Percentiles rank a stretch among this genome's conserved stretches.
phyloP scores from a whole-genome alignment of 1,140 invertebrate species.

The Limonius californicus region DNA sequence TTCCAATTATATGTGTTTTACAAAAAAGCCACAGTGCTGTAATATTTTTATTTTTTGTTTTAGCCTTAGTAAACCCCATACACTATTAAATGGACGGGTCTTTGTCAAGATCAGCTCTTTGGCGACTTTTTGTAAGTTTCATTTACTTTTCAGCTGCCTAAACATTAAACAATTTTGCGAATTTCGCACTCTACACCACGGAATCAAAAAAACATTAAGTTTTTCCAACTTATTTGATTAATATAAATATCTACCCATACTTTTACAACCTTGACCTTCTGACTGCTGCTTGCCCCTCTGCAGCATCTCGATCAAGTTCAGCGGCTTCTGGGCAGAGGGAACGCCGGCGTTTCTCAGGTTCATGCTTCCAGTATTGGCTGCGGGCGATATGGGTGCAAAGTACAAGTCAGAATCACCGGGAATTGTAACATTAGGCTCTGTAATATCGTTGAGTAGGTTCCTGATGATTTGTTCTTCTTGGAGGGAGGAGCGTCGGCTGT shows the following conservation, averaged over 20 bases:
- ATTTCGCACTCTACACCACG: background rate
- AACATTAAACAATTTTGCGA: background rate
- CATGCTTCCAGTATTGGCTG: conserved; percentile 42
- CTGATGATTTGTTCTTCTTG: conserved; percentile 59
- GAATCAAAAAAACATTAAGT: background rate
- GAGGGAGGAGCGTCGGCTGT: conserved; percentile 57
- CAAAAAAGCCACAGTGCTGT: too few relatives aligned
- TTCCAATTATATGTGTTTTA: too few relatives aligned
- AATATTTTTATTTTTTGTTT: too few relatives aligned
- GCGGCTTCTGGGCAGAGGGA: conserved; percentile 22
- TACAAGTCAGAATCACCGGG: conserved; percentile 56
- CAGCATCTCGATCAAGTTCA: conserved; percentile 53
- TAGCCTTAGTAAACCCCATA: too few relatives aligned
- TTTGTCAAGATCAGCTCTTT: too few relatives aligned
- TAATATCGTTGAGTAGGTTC: conserved; percentile 41
- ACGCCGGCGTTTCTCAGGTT: conserved; percentile 12
- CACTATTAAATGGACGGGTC: too few relatives aligned
- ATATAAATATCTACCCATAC: background rate
- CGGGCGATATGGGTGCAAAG: conserved; percentile 63
- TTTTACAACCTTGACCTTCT: background rate
- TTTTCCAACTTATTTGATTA: too few relatives aligned
- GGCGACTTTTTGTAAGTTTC: too few relatives aligned
- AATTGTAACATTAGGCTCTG: conserved; percentile 53
- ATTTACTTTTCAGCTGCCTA: too few relatives aligned
- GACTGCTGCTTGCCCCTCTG: conserved; percentile 45